These are phyloP conservation scores for Phalangium opilio DNA, from an alignment of 2,888 invertebrate species.

Conservation along the genomic window DNA sequence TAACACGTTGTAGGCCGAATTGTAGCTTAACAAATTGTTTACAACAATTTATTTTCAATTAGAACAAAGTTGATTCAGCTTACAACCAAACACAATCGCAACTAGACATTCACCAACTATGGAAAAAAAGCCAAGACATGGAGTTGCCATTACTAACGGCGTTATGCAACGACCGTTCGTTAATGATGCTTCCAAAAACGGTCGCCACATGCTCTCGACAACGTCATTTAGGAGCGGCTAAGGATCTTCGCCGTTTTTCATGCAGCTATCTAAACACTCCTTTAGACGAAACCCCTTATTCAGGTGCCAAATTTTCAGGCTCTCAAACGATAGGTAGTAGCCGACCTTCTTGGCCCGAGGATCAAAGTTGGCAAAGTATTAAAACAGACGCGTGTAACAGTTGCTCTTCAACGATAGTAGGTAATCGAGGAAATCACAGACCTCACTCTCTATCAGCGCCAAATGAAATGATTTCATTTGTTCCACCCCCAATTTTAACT, in stretches of 20 bases:
- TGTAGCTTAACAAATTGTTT: too few species aligned
- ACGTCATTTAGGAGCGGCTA: conserved; percentile 12
- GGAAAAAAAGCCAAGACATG: conserved; percentile 74
- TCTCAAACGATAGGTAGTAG: too few species aligned
- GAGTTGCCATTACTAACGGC: conserved; percentile 84
- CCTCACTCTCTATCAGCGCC: background rate
- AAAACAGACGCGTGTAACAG: background rate
- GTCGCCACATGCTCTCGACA: conserved; percentile 18
- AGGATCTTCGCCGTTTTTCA: conserved; percentile 13
- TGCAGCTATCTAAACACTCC: conserved; percentile 10
- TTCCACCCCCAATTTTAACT: conserved; percentile 13
- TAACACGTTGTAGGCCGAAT: too few species aligned
- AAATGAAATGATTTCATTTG: background rate
- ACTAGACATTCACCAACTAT: conserved; percentile 58
- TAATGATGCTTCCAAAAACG: conserved; percentile 40
- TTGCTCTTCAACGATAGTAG: background rate
- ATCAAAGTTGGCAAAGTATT: too few species aligned
- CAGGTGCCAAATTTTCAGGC: too few species aligned
- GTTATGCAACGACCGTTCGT: conserved; percentile 76
- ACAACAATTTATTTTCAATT: too few species aligned
- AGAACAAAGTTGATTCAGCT: too few species aligned
- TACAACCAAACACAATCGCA: too few species aligned
- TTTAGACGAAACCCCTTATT: too few species aligned
- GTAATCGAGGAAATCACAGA: conserved; percentile 3
- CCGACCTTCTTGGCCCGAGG: too few species aligned